phyloP scores from a whole-genome alignment of 2,797 vertebrate species.

The Galaxias olidus region DNA sequence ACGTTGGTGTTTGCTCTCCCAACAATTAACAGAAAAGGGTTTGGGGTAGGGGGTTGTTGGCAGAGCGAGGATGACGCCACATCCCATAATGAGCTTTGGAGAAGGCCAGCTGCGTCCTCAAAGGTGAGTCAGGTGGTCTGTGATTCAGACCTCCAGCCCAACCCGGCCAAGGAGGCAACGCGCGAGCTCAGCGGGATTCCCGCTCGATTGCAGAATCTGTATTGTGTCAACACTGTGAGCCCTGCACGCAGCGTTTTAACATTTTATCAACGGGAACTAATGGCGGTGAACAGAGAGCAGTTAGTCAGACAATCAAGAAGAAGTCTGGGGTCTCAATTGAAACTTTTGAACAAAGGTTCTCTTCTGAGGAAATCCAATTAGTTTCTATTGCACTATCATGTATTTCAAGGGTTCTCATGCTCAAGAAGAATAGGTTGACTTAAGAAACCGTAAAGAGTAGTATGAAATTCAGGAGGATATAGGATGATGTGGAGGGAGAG shows the following conservation, averaged over 20 bases:
- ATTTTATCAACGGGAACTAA: conserved; percentile 23
- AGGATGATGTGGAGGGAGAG: background rate
- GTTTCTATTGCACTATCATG: too few species aligned
- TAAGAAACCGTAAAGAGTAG: background rate
- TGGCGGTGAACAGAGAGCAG: conserved; percentile 30
- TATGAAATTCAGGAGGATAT: background rate
- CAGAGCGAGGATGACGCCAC: conserved; percentile 28
- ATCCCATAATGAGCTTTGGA: conserved; percentile 44
- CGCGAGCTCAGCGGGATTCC: conserved; percentile 34
- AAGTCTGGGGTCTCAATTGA: conserved; percentile 18
- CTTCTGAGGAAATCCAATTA: too few species aligned
- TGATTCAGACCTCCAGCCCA: conserved; percentile 54
- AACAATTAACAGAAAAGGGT: background rate
- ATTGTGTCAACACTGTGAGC: conserved; percentile 62
- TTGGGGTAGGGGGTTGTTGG: background rate
- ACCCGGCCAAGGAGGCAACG: too few species aligned
- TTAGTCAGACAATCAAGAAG: conserved; percentile 12
- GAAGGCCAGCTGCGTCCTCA: conserved; percentile 64
- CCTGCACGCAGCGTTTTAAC: conserved; percentile 36
- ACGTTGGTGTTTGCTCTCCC: conserved; percentile 11
- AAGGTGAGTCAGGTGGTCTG: conserved; percentile 65
- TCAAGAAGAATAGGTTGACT: background rate
- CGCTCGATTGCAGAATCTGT: conserved; percentile 65
- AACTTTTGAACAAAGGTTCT: conserved; percentile 24
- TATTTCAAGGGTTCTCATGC: background rate